A percentile compares a stretch with the other conserved stretches of the same genome.
Evolutionary conservation across 2,797 vertebrate genomes (phyloP).

Genomic region (Margarornis squamiger): DNA sequence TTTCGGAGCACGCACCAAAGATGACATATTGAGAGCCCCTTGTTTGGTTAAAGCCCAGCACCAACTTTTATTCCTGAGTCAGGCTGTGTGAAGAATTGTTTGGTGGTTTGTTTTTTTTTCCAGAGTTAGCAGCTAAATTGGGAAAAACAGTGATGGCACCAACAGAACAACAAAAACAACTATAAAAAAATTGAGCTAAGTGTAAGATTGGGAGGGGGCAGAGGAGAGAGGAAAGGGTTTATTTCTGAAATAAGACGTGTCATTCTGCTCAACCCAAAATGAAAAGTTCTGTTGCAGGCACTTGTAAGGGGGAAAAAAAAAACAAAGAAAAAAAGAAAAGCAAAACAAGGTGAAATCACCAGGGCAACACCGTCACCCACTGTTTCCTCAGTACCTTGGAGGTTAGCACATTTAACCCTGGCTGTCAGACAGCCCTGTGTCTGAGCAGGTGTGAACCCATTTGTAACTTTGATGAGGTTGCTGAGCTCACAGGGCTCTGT

Average conservation of each 20-base stretch:
- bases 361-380: neutral
- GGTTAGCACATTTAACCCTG: neutral
- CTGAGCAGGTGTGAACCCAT: neutral
- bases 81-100: neutral
- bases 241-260: neutral
- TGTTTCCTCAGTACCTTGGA: neutral
- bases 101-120: too few relatives aligned
- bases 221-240: fast-evolving
- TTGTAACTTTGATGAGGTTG: neutral
- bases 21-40: fast-evolving
- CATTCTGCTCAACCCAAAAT: neutral
- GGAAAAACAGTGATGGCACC: neutral
- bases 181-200: neutral
- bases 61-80: neutral
- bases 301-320: fast-evolving
- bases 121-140: neutral
- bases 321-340: fast-evolving
- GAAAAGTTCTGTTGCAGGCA: neutral
- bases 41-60: neutral
- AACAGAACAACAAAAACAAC: neutral
- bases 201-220: neutral
- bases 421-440: neutral
- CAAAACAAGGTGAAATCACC: neutral
- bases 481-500: neutral
- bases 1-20: neutral